Base-by-base conservation (phyloP, 2,113 vertebrate genomes). In the Patagioenas fasciata region DNA sequence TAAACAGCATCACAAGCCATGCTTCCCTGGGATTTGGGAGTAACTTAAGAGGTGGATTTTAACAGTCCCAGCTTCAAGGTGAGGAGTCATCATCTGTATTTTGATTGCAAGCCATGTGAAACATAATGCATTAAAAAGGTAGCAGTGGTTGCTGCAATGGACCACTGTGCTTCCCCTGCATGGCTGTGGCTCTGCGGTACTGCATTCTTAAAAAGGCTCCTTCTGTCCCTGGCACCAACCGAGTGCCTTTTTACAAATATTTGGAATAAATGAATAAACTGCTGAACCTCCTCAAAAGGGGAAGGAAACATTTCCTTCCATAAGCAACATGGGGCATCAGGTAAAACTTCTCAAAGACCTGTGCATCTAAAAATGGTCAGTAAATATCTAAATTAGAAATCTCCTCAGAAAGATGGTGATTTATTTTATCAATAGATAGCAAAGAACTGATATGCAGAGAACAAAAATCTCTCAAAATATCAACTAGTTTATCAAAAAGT, bases 221-320 rank as follows among this genome's bases (percentile, higher is more conserved):
- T 57, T 95, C 83, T 91, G 72, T 94, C 71, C 87, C 70, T n/a
- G 16, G 82, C 74, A 48, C 85, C 34, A 15, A 79, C 82, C 53
- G 71, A 97, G 70, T 2, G 9, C 62, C 26, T 69, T 75, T 87
- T 89, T 64, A 83, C 95, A 97, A 96, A 84, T 92, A 95, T 91
- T 92, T 97, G 86, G 91, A 87, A 79, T 53, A 91, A 80, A 93
- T 60, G 51, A 85, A 92, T 79, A 80, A 88, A 96, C 77, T 84
- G 80, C 75, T 87, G 82, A 82, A 90, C 87, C 60, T 81, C 29
- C 54, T 67, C 53, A 70, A 80, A 70, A 92, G 50, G 48, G 64
- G 72, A 73, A 85, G 85, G 82, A 75, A 88, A 80, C 29, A 60
- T 65, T 88, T 80, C 79, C 7, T 88, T 80, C 79, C 7, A 3